Evolutionary conservation across 2,113 vertebrate genomes (phyloP).

Genomic region (Pseudorhombus dupliciocellatus): DNA sequence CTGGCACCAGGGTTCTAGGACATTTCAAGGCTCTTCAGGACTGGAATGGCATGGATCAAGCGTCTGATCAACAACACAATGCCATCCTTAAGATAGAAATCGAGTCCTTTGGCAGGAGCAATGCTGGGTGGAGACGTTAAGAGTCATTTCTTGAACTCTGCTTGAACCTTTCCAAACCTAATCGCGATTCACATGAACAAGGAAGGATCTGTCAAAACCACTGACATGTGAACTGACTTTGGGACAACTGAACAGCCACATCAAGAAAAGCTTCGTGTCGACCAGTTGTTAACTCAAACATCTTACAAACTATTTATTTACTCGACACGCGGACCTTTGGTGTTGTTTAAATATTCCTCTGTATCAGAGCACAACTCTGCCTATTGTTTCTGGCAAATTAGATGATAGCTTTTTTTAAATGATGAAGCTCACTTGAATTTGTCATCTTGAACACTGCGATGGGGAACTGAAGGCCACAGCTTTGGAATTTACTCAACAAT

Average conservation of each 20-base stretch:
- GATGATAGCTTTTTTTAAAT: constrained; percentile 25
- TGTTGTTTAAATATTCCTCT: constrained; percentile 65
- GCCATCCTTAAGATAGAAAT: not conserved
- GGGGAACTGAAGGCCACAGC: constrained; percentile 29
- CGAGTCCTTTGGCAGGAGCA: not conserved
- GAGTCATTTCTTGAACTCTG: constrained; percentile 9
- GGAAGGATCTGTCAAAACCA: constrained; percentile 5
- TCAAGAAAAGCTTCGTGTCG: not conserved
- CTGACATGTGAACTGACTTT: constrained; percentile 3
- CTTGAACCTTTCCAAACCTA: constrained; percentile 1
- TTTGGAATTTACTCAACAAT: constrained; percentile 31
- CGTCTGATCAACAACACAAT: constrained; percentile 1
- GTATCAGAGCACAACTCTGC: constrained; percentile 75
- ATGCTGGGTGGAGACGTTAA: not conserved
- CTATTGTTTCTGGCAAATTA: constrained; percentile 35
- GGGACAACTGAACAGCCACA: not conserved
- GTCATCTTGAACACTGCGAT: constrained; percentile 39
- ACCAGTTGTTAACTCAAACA: constrained; percentile 9
- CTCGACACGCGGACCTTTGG: constrained; percentile 6
- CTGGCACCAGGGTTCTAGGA: not conserved
- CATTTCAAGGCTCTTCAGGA: not conserved
- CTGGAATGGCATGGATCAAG: not conserved
- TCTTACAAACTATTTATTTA: not conserved
- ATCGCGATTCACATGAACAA: not conserved
- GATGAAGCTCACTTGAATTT: constrained; percentile 48